Conservation (phyloP, 2,888 invertebrate species). For the Caenorhabditis imperialis region DNA sequence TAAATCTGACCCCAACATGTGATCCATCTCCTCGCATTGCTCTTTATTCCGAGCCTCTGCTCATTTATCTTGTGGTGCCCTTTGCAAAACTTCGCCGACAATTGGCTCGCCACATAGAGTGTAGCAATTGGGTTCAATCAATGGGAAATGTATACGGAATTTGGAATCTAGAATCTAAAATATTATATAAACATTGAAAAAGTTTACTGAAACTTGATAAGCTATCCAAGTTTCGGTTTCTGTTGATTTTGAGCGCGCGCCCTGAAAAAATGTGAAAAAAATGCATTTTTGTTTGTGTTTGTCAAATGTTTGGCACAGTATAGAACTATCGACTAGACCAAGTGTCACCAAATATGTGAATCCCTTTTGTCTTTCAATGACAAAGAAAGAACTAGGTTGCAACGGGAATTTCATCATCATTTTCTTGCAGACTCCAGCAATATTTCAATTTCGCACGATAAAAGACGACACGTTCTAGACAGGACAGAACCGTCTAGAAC, state of each 20-base stretch:
- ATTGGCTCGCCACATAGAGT: constrained; percentile 15
- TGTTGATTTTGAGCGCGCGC: constrained; percentile 45
- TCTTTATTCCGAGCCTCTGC: constrained; percentile 28
- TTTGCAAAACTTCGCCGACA: background rate
- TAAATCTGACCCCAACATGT: too few species aligned
- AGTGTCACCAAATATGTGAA: too few species aligned
- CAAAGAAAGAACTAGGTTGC: background rate
- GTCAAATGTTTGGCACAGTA: constrained; percentile 47
- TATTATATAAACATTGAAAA: too few species aligned
- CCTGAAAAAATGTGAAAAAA: too few species aligned
- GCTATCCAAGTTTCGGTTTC: constrained; percentile 40
- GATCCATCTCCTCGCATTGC: constrained; percentile 39
- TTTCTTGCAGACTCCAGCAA: too few species aligned
- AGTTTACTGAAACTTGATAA: too few species aligned
- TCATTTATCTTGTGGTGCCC: constrained; percentile 28
- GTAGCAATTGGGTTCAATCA: background rate
- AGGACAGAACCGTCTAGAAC: too few species aligned
- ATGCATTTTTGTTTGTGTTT: constrained; percentile 40
- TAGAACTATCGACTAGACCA: too few species aligned
- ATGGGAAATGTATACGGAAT: background rate
- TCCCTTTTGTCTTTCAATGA: background rate
- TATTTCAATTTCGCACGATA: too few species aligned
- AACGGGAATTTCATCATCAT: too few species aligned
- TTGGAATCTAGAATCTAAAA: too few species aligned
- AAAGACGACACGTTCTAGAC: too few species aligned